Evolutionary conservation across 2,113 vertebrate species (phyloP).

Genomic region (Saguinus midas): DNA sequence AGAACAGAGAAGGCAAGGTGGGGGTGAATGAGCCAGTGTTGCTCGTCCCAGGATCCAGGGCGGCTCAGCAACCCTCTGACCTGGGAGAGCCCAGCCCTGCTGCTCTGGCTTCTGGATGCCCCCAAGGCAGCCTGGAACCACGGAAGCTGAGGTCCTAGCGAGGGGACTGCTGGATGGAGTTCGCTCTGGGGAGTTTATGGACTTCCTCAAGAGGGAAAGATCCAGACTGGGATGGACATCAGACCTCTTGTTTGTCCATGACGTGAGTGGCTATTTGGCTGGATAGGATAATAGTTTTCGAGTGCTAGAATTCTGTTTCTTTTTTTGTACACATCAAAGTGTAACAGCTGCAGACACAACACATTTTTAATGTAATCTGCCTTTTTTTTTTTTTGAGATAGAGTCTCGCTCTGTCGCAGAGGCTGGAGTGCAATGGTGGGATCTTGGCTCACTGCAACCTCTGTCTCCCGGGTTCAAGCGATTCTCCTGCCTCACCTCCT

Average conservation of each 20-base stretch:
- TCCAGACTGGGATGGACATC: not conserved
- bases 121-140: not conserved
- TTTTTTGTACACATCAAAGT: not conserved
- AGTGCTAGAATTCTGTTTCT: not conserved
- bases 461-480: too few relatives aligned
- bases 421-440: too few relatives aligned
- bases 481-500: too few relatives aligned
- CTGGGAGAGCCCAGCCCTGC: not conserved
- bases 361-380: not conserved
- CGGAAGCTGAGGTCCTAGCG: not conserved
- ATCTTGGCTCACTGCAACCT: too few relatives aligned
- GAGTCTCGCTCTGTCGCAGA: not conserved
- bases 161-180: fast-evolving
- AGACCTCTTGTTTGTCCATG: not conserved
- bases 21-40: not conserved
- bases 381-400: not conserved
- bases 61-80: not conserved
- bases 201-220: not conserved
- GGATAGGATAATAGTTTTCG: too few relatives aligned
- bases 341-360: not conserved
- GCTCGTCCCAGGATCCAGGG: too few relatives aligned
- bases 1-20: not conserved
- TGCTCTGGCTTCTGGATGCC: not conserved
- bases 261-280: not conserved
- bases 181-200: not conserved